A percentile compares a stretch with the other conserved stretches of the same genome.
These are phyloP conservation scores for Hassar affinis DNA, from an alignment of 2,113 vertebrate genomes.

Conservation along the genomic window DNA sequence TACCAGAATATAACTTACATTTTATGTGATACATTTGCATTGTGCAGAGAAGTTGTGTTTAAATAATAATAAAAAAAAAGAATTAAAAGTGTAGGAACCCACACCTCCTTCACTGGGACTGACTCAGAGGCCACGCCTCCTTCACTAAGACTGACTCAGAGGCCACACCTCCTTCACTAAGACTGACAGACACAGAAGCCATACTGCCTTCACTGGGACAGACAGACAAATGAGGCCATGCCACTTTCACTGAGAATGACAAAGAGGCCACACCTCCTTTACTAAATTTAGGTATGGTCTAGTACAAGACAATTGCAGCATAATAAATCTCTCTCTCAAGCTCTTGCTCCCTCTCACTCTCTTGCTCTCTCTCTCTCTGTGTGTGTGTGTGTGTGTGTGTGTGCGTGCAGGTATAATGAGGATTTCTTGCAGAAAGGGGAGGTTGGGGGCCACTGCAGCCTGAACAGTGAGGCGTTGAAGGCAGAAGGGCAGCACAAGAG, in stretches of 20 bases:
- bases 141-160: neutral
- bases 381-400: constrained; percentile 12
- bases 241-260: neutral
- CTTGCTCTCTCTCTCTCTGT: neutral
- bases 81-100: too few relatives aligned
- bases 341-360: constrained; percentile 9
- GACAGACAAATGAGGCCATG: neutral
- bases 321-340: neutral
- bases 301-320: neutral
- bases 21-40: neutral
- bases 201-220: neutral
- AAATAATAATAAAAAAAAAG: neutral
- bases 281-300: neutral
- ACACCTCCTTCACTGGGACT: neutral
- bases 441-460: constrained; percentile 85
- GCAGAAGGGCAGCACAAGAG: constrained; percentile 90
- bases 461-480: constrained; percentile 70
- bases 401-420: constrained; percentile 78
- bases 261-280: neutral
- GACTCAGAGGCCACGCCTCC: neutral
- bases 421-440: constrained; percentile 86
- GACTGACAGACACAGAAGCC: neutral
- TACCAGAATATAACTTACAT: neutral
- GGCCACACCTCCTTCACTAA: neutral
- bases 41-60: neutral